Evolutionary conservation across 1,140 invertebrate species (phyloP).

Genomic region (Odontomachus brunneus): DNA sequence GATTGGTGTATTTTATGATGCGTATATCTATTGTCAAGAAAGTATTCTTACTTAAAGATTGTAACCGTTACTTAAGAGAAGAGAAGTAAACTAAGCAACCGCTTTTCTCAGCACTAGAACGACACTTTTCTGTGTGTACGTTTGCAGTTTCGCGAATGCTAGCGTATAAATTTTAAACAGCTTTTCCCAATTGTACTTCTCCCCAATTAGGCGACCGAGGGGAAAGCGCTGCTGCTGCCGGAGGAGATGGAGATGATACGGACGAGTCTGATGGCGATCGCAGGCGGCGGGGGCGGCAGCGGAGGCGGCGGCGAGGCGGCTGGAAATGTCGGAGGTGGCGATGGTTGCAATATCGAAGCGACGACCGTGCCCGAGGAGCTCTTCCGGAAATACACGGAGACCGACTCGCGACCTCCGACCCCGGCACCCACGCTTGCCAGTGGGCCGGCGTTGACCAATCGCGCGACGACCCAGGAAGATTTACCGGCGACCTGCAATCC

Average conservation of each 20-base stretch:
- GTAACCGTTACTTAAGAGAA: too few species aligned
- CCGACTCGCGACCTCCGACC: constrained; percentile 91
- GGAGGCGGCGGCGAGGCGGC: constrained; percentile 14
- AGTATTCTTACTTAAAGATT: too few species aligned
- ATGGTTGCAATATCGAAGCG: constrained; percentile 54
- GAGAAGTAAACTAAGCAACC: too few species aligned
- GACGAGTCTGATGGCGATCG: constrained; percentile 78
- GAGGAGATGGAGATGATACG: constrained; percentile 86
- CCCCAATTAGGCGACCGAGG: constrained; percentile 82
- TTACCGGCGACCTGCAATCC: constrained; percentile 61
- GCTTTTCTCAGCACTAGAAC: too few species aligned
- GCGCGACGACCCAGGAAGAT: constrained; percentile 50
- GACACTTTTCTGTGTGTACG: too few species aligned
- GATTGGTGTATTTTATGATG: too few species aligned
- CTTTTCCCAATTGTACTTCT: not conserved
- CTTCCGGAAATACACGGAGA: constrained; percentile 90
- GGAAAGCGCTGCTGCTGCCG: constrained; percentile 84
- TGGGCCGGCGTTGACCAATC: constrained; percentile 78
- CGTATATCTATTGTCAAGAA: too few species aligned
- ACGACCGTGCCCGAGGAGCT: constrained; percentile 87
- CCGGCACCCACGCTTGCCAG: constrained; percentile 90
- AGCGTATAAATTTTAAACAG: not conserved
- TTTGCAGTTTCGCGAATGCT: not conserved
- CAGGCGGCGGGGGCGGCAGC: constrained; percentile 62
- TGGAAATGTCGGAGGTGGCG: constrained; percentile 50